Percentiles rank a stretch among this genome's conserved stretches.
These are phyloP conservation scores for Podotricha telesiphe DNA, from an alignment of 2,888 invertebrate species.

Conservation along the genomic window DNA sequence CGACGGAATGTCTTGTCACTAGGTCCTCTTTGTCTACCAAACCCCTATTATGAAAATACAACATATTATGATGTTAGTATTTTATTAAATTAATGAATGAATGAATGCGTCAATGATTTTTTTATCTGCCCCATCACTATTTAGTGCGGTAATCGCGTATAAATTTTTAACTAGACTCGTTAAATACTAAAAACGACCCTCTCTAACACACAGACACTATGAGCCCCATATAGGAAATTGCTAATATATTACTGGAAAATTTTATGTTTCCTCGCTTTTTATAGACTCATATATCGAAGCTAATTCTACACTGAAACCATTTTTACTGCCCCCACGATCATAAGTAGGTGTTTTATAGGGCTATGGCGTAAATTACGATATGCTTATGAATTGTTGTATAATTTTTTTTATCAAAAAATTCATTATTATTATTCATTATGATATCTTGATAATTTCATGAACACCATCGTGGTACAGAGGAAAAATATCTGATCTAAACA, in stretches of 20 bases:
- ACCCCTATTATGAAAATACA: no score
- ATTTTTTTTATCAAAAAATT: not conserved
- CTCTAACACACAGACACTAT: constrained; percentile 42
- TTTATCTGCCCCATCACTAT: constrained; percentile 22
- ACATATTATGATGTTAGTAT: no score
- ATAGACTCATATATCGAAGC: constrained; percentile 71
- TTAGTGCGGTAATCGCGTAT: constrained; percentile 29
- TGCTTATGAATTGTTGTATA: constrained; percentile 15
- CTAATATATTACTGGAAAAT: constrained; percentile 68
- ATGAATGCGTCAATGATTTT: constrained; percentile 17
- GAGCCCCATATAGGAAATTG: constrained; percentile 65
- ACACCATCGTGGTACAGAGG: not conserved
- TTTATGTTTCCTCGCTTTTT: constrained; percentile 73
- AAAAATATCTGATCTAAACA: not conserved
- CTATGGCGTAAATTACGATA: constrained; percentile 39
- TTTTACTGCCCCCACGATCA: constrained; percentile 71
- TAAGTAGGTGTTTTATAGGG: constrained; percentile 70
- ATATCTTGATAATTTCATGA: not conserved
- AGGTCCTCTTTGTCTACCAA: no score
- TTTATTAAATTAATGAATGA: no score
- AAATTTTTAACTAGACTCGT: constrained; percentile 33
- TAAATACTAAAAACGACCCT: constrained; percentile 24
- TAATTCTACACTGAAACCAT: constrained; percentile 69
- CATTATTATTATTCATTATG: constrained; percentile 1
- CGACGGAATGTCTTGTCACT: no score